Conservation (phyloP, 2,888 invertebrate genomes). For the Nemoura dubitans region DNA sequence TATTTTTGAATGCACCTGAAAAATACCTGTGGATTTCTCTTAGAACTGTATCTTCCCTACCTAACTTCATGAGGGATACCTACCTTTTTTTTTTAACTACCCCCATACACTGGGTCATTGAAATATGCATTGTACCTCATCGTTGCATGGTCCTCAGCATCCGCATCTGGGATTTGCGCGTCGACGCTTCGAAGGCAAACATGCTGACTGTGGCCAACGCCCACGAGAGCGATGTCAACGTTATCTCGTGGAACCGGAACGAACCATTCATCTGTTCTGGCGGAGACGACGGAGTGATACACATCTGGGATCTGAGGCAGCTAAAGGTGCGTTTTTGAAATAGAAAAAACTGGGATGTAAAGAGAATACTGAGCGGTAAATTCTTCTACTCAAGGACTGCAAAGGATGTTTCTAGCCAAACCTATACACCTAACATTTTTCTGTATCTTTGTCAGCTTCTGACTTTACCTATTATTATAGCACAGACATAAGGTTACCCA, state of each 20-base stretch:
- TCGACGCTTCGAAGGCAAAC: conserved; percentile 85
- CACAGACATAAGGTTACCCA: too few species aligned
- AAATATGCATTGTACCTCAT: neutral
- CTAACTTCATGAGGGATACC: conserved; percentile 78
- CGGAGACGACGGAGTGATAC: conserved; percentile 94
- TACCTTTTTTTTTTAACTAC: conserved; percentile 10
- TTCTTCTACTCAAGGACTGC: too few species aligned
- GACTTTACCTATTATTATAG: too few species aligned
- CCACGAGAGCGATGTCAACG: conserved; percentile 94
- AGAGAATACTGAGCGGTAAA: too few species aligned
- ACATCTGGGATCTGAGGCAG: conserved; percentile 94
- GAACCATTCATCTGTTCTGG: conserved; percentile 94
- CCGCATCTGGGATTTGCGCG: conserved; percentile 95
- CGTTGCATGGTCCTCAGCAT: conserved; percentile 64
- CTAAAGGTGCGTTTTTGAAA: conserved; percentile 61
- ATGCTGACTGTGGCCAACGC: conserved; percentile 88
- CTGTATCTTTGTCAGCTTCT: too few species aligned
- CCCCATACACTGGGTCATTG: neutral
- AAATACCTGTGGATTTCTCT: too few species aligned
- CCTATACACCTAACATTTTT: too few species aligned
- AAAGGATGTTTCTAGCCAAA: too few species aligned
- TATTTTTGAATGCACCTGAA: too few species aligned
- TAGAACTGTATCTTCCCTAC: too few species aligned
- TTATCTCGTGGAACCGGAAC: conserved; percentile 94
- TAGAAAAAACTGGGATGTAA: too few species aligned